Base-by-base conservation (phyloP, 2,888 invertebrate species). In the Mayetiola destructor region DNA sequence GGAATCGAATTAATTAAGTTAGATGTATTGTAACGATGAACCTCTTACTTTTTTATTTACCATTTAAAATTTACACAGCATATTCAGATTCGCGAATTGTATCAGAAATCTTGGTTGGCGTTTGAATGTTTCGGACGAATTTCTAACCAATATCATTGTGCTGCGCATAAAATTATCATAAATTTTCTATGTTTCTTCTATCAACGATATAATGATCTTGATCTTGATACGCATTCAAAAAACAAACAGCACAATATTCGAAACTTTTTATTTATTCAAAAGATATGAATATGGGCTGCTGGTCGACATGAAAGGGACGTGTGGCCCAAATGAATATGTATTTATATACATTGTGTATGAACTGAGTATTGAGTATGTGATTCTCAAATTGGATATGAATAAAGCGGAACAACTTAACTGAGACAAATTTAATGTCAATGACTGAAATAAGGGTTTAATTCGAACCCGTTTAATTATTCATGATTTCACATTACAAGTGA, bases 321-420 rank as follows among this genome's bases (percentile, higher is more conserved):
- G n/a, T n/a, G n/a, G n/a, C n/a, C n/a, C n/a, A n/a, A n/a, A n/a
- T n/a, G n/a, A n/a, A n/a, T n/a, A n/a, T n/a, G n/a, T n/a, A 48
- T 48, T 48, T 48, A 48, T 48, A 23, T 48, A n/a, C 27, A 48
- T 48, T 48, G 48, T 48, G 48, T 23, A 48, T n/a, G n/a, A n/a
- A n/a, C n/a, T n/a, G n/a, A n/a, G n/a, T n/a, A n/a, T n/a, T n/a
- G n/a, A n/a, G n/a, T n/a, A n/a, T n/a, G n/a, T n/a, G n/a, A n/a
- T n/a, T n/a, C n/a, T n/a, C n/a, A n/a, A n/a, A n/a, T n/a, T n/a
- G n/a, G n/a, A n/a, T n/a, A n/a, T n/a, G n/a, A n/a, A n/a, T n/a
- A n/a, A n/a, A n/a, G n/a, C n/a, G n/a, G n/a, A n/a, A n/a, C n/a
- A n/a, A n/a, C n/a, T n/a, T n/a, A n/a, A n/a, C n/a, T n/a, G n/a